Evolutionary conservation across 2,888 invertebrate genomes (phyloP), one percentile per base, ranked within the genome.

Genomic region (Netelia melanura): DNA sequence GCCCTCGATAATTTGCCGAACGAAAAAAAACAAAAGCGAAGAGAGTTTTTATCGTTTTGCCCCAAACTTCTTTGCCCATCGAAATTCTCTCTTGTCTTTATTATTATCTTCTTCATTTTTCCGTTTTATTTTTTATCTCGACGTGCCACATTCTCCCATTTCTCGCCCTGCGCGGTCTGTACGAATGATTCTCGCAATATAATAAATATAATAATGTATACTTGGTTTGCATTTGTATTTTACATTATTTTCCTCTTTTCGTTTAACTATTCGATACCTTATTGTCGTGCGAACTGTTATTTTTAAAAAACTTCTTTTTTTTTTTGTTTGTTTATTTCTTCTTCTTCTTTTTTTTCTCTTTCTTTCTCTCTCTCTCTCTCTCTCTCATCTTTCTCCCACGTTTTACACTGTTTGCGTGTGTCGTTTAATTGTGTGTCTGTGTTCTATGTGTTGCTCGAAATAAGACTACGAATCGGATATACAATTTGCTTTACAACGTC

Each of bases 251-350:
- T 81, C 77, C 82, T 89, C 89, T 89, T 89, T 89, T 89, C 90
- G 89, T 91, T 91, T 90, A 92, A 92, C 92, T 93, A 93, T 93
- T 93, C 92, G 90, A 92, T 93, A 93, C 92, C 91, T 93, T 93
- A 93, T 93, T 93, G 93, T 93, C 93, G 93, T 93, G 92, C 93
- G 91, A 93, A 93, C 93, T 92, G 92, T 92, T 90, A 89, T 88
- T 87, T 87, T 86, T 89, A 38, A 38, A 38, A 86, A 87, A 84
- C 85, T 70, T 75, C 58, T 81, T 71, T 58, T 72, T 75, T 82
- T 81, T 79, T 65, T n/a, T n/a, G 21, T 21, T 21, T 21, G 21
- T 21, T 21, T 30, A 23, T 54, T 14, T 62, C 54, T 11, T 83
- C 17, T 11, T 83, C 17, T 72, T 68, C 48, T 44, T 62, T 68